phyloP scores from a whole-genome alignment of 2,113 vertebrate genomes.

The Myrmecobius fasciatus region DNA sequence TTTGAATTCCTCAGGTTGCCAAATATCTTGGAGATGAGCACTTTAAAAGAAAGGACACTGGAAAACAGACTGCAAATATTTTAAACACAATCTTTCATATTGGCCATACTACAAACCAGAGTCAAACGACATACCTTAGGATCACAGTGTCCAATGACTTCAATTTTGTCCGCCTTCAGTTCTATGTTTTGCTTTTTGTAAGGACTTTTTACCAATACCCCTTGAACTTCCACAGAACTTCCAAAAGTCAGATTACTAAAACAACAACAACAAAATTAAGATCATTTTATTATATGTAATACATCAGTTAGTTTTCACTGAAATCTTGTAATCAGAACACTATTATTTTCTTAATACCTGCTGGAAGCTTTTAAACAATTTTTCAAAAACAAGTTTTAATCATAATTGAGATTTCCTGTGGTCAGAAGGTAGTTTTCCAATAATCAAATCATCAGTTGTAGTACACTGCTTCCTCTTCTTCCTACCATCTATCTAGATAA shows the following conservation, averaged over 20 bases:
- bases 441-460: not conserved
- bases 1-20: not conserved
- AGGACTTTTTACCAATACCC: slow-evolving; percentile 90
- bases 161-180: slow-evolving; percentile 89
- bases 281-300: slow-evolving; percentile 9
- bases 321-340: not conserved
- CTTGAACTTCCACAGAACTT: slow-evolving; percentile 91
- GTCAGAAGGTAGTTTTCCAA: not conserved
- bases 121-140: slow-evolving; percentile 84
- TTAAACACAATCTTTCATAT: slow-evolving; percentile 4
- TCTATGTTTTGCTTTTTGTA: slow-evolving; percentile 89
- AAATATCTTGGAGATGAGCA: not conserved
- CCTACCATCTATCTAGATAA: not conserved
- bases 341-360: not conserved
- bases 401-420: not conserved
- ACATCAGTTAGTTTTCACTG: not conserved
- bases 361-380: not conserved
- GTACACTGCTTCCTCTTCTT: not conserved
- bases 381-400: not conserved
- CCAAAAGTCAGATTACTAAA: slow-evolving; percentile 90
- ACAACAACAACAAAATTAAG: slow-evolving; percentile 28
- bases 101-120: not conserved
- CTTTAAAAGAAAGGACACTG: not conserved
- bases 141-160: slow-evolving; percentile 91
- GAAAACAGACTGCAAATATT: slow-evolving; percentile 6